Evolutionary conservation across 2,113 vertebrate genomes (phyloP).

Genomic region (Arothron firmamentum): DNA sequence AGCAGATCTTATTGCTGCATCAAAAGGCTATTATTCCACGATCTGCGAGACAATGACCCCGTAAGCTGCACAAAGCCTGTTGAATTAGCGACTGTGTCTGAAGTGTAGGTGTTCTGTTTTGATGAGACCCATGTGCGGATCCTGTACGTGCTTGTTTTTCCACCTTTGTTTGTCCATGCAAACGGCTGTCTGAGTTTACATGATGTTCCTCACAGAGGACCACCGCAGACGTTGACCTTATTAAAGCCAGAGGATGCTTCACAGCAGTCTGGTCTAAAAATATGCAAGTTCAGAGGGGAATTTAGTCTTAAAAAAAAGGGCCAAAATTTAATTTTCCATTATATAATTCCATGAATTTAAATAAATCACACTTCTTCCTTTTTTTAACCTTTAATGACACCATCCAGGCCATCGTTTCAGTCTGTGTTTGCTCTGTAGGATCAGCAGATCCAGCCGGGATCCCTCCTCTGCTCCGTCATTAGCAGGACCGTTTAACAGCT

Average conservation of each 20-base stretch:
- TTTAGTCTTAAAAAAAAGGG: too few relatives aligned
- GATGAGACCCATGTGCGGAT: not conserved
- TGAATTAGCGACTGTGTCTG: slow-evolving; percentile 29
- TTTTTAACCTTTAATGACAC: too few relatives aligned
- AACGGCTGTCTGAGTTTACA: not conserved
- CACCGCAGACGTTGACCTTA: too few relatives aligned
- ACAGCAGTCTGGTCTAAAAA: too few relatives aligned
- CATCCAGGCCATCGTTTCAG: too few relatives aligned
- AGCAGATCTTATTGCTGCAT: slow-evolving; percentile 42
- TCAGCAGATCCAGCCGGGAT: slow-evolving; percentile 15
- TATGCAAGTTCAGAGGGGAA: too few relatives aligned
- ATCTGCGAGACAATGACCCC: slow-evolving; percentile 36
- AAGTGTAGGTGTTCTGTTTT: slow-evolving; percentile 11
- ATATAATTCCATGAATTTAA: too few relatives aligned
- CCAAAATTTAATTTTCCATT: too few relatives aligned
- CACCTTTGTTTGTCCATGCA: not conserved
- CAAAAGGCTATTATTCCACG: slow-evolving; percentile 28
- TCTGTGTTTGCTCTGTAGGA: not conserved
- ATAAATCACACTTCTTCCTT: too few relatives aligned
- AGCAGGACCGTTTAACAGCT: slow-evolving; percentile 69
- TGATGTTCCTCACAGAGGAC: too few relatives aligned
- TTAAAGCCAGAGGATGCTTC: too few relatives aligned
- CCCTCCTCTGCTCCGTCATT: slow-evolving; percentile 70
- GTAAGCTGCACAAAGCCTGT: slow-evolving; percentile 29
- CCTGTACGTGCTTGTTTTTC: not conserved